phyloP scores from a whole-genome alignment of 2,113 vertebrate species.

The Coturnix japonica region DNA sequence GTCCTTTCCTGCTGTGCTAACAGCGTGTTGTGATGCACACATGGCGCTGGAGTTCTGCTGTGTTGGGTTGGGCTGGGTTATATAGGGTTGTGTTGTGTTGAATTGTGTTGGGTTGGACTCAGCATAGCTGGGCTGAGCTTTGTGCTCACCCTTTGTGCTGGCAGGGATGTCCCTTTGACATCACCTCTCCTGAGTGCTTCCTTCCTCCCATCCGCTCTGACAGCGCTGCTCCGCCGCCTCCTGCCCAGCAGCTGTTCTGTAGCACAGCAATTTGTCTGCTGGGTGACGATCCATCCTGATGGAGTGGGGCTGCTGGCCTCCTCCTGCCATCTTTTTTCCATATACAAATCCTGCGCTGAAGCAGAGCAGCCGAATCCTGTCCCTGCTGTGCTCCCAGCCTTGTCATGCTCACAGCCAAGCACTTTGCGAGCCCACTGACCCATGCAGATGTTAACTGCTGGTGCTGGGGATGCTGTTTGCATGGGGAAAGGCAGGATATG shows the following conservation, averaged over 20 bases:
- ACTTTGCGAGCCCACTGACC: not conserved
- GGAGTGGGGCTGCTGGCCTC: constrained; percentile 6
- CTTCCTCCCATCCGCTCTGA: not conserved
- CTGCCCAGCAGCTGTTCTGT: constrained; percentile 46
- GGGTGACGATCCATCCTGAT: constrained; percentile 61
- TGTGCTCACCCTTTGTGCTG: not conserved
- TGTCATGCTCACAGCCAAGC: rapidly evolving
- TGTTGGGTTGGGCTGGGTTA: too few species aligned
- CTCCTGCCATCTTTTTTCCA: constrained; percentile 30
- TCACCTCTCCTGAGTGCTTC: not conserved
- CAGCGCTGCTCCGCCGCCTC: not conserved
- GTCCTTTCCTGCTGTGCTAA: rapidly evolving
- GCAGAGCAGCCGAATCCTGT: not conserved
- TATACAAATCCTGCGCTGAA: constrained; percentile 49
- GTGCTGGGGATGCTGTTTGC: not conserved
- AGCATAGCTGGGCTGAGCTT: not conserved
- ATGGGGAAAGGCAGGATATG: not conserved
- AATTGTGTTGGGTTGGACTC: not conserved
- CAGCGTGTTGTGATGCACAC: rapidly evolving
- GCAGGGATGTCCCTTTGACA: not conserved
- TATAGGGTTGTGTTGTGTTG: too few species aligned
- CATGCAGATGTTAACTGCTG: not conserved
- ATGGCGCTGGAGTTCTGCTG: not conserved
- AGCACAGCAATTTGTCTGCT: constrained; percentile 54
- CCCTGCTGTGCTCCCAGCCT: not conserved